Evolutionary conservation across 2,113 vertebrate genomes (phyloP), one percentile per base, ranked within the genome.

Genomic region (Sinocyclocheilus maitianheensis): DNA sequence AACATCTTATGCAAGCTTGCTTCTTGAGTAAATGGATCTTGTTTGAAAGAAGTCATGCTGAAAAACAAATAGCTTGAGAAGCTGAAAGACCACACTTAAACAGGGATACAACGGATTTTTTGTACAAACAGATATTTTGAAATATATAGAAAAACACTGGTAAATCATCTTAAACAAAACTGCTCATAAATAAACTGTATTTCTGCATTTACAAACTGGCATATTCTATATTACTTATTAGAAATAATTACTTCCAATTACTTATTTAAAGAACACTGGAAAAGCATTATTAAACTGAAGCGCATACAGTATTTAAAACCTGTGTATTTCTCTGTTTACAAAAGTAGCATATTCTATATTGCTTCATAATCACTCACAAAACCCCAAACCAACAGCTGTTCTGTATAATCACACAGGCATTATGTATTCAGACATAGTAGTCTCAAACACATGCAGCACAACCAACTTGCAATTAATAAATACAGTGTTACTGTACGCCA

Each of bases 271-370:
- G 4, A 71, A 37, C 30, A 71, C 7, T 40, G 34, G 34, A 4
- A 37, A 40, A 9, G 16, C 67, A 37, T 37, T 16, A 40, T 40
- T 5, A 72, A 72, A 72, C 4, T 40, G 4, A 22, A 72, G 9
- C 1, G 34, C 69, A 72, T 72, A 37, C 53, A 20, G 53, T 16
- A 55, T 55, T 71, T 71, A 37, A 10, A 71, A 37, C 3, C 16
- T 1, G 34, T 69, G 65, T 69, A 37, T 37, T 72, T 72, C 34
- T 40, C 69, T 40, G 69, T 74, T 74, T 74, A n/a, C 71, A 74
- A 74, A 62, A 74, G 37, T 43, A 74, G 71, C 71, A 74, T 74
- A 74, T 43, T 74, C 37, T 40, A 43, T 74, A 74, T 74, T 74
- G 40, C 71, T 43, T 43, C 71, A 12, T 74, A 43, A 74, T 74